These are phyloP conservation scores for Caretta caretta DNA, from an alignment of 2,113 vertebrate species.

Conservation along the genomic window DNA sequence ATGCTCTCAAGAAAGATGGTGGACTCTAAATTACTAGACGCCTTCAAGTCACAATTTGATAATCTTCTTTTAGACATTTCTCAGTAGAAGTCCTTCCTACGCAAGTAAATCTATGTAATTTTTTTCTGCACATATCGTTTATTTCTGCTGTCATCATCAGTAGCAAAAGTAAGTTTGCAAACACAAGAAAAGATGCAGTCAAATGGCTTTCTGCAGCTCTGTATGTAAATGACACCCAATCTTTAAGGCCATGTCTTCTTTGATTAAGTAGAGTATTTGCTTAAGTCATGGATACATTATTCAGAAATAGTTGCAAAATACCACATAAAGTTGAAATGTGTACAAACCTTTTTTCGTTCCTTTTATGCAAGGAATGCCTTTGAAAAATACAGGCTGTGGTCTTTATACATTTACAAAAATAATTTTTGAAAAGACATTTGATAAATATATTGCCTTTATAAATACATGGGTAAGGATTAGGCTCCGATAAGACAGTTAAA, in stretches of 20 bases:
- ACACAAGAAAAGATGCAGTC: neutral
- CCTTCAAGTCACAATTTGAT: neutral
- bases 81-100: neutral
- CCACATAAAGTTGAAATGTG: neutral
- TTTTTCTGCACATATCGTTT: neutral
- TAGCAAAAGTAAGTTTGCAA: neutral
- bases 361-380: neutral
- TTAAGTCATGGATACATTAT: neutral
- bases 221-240: neutral
- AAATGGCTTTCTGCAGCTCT: neutral
- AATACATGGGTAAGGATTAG: neutral
- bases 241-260: neutral
- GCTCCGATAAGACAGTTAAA: neutral
- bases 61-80: neutral
- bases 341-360: neutral
- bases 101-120: neutral
- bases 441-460: neutral
- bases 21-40: rapidly evolving
- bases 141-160: neutral
- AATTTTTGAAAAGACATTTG: neutral
- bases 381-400: neutral
- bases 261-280: neutral
- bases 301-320: neutral
- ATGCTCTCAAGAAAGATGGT: neutral
- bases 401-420: neutral